Evolutionary conservation across 1,140 invertebrate species (phyloP), one percentile per base, ranked within the genome.

Genomic region (Brachionus asplanchnoidis): DNA sequence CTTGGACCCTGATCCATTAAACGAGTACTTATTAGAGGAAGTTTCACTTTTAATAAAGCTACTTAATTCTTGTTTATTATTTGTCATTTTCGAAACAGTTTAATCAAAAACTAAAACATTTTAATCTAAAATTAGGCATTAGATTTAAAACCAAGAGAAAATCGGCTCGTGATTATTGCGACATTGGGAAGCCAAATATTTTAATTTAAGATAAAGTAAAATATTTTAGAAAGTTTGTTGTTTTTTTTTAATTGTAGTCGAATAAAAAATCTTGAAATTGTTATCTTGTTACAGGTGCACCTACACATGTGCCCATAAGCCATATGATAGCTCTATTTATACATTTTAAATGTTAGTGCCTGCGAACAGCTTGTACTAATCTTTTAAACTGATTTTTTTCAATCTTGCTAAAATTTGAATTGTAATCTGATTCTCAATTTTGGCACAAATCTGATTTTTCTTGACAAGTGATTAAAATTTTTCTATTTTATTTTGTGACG

Each of bases 1-100:
- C 46, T 77, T 77, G 12, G 73, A 50, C 1, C 26, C 12, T 77
- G 20, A 36, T 46, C 44, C 20, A 28, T 77, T 50, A 12, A 77
- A 77, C 7, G 68, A 40, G 68, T 73, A 73, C 17, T 73, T 73
- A 42, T 73, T 73, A 20, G 68, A 73, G 17, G 68, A 73, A 17
- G 17, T 20, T 42, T 73, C 68, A 12, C 28, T 20, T 46, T 73
- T 73, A 73, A 20, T 42, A 17, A 40, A 73, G 40, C 5, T 68
- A 32, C 32, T 68, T 68, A 73, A 73, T 11, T 73, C 68, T 73
- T 73, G 32, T 14, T 73, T 73, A 73, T 40, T 40, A 42, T 73
- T 73, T 73, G 36, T 42, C 68, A 73, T 73, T 73, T 73, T 73
- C 36, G 8, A 73, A 42, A 42, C 32, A 42, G 11, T 20, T 14